These are phyloP conservation scores for Orthosia gracilis DNA, from an alignment of 2,888 invertebrate genomes.

Conservation along the genomic window DNA sequence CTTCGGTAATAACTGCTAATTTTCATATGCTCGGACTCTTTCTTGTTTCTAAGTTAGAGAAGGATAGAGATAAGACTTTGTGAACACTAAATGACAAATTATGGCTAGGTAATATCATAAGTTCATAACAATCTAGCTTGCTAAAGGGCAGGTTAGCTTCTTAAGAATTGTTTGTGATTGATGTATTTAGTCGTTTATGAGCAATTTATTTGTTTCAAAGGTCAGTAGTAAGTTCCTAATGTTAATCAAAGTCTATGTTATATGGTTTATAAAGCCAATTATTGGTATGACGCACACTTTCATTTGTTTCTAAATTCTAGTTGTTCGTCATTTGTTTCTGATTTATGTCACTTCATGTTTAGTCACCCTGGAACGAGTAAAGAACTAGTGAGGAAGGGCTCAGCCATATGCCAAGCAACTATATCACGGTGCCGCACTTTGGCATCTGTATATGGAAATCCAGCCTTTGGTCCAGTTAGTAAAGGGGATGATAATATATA, in stretches of 20 bases:
- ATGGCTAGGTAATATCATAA: slow-evolving; percentile 51
- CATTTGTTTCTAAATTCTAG: background rate
- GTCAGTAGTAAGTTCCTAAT: slow-evolving; percentile 20
- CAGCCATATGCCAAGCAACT: no score
- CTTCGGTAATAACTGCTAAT: slow-evolving; percentile 40
- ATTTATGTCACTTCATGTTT: no score
- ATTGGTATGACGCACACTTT: background rate
- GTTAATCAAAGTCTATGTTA: background rate
- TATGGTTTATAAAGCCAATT: background rate
- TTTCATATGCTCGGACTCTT: slow-evolving; percentile 26
- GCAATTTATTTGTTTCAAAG: slow-evolving; percentile 38
- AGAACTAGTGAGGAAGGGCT: no score
- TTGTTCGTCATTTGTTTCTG: background rate
- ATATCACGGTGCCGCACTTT: no score
- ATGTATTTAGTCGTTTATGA: slow-evolving; percentile 51
- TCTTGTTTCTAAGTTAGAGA: slow-evolving; percentile 6
- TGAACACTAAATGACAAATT: slow-evolving; percentile 58
- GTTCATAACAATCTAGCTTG: slow-evolving; percentile 55
- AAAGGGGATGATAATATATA: no score
- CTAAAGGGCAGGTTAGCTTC: slow-evolving; percentile 47
- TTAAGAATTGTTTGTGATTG: slow-evolving; percentile 54
- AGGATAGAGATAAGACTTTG: slow-evolving; percentile 32
- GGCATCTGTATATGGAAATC: no score
- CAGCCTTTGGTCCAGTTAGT: no score
- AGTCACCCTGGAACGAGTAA: no score